Evolutionary conservation across 1,140 invertebrate genomes (phyloP).

Genomic region (Oryzaephilus surinamensis): DNA sequence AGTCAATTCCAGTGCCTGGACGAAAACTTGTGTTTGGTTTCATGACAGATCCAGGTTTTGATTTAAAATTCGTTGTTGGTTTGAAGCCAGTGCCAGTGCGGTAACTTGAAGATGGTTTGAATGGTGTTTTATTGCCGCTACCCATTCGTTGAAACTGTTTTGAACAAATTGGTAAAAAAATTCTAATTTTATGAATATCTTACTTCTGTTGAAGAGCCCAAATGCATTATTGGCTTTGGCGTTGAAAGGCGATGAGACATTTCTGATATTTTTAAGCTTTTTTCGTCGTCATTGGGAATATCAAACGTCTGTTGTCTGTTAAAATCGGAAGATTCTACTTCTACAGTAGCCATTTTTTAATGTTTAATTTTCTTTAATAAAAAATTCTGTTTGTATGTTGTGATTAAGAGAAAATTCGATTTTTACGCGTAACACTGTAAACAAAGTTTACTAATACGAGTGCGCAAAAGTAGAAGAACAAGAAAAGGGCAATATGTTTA

Average conservation of each 20-base stretch:
- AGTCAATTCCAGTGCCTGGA: constrained; percentile 22
- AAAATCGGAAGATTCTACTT: constrained; percentile 10
- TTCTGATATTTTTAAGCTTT: constrained; percentile 14
- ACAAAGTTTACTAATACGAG: no score
- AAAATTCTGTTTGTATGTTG: neutral
- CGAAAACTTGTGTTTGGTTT: constrained; percentile 26
- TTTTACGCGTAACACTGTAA: neutral
- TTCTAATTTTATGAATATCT: neutral
- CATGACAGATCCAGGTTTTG: constrained; percentile 15
- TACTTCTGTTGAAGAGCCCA: constrained; percentile 26
- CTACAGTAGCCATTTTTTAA: constrained; percentile 5
- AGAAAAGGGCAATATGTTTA: no score
- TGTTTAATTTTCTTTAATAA: neutral
- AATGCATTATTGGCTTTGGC: constrained; percentile 24
- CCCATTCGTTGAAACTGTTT: constrained; percentile 32
- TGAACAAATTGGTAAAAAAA: no score
- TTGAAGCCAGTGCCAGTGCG: constrained; percentile 26
- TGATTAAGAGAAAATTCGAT: no score
- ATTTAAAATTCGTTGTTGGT: constrained; percentile 23
- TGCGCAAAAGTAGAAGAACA: neutral
- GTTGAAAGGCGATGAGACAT: constrained; percentile 22
- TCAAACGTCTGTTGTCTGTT: constrained; percentile 10
- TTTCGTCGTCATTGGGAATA: constrained; percentile 6
- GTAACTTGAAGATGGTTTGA: constrained; percentile 21
- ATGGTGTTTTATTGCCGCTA: constrained; percentile 23